Evolutionary conservation across 64 coral and sea anemone genomes (phyloP), one percentile per base, ranked within the genome.

Genomic region (Catalaphyllia jardinei): DNA sequence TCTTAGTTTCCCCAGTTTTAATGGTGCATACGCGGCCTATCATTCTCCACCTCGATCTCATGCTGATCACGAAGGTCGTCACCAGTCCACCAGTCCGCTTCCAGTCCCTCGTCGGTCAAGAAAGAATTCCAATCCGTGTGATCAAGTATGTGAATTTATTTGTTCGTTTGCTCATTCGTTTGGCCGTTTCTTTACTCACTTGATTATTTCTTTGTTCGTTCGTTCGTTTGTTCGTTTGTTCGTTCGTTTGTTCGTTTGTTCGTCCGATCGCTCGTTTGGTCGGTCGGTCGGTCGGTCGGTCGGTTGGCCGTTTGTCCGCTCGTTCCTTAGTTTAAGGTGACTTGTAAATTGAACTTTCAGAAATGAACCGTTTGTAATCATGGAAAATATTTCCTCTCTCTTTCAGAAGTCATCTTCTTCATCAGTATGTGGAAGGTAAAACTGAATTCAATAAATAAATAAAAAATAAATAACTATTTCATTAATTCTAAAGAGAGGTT

Each of bases 351-450:
- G 54, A 57, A 57, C 11, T 57, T 57, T 14, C 10, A 16, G 7
- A 12, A 3, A 12, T 1, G 54, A 57, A 57, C 1, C 54, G 15
- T 16, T 57, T 57, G 42, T 57, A 57, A 1, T 57, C 54, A 57
- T 16, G 11, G 10, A 57, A 57, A 46, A 46, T 46, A 46, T 11
- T 25, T 55, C 89, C n/a, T 71, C 60, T 78, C 18, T 60, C 33
- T 88, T 82, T 57, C 84, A 96, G 94, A 93, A 88, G 87, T 79
- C 91, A 0, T 90, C 94, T 24, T 93, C 87, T 52, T 93, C 94
- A 15, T 96, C 94, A 13, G 52, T 93, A 52, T 96, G 94, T 96
- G 94, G 94, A 87, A 96, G 94, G 94, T 96, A 82, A 38, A 35
- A 63, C 31, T 6, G 54, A 57, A 57, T 57, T 57, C 54, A 57